These are phyloP conservation scores for Myrmophylax atrothorax DNA, from an alignment of 2,113 vertebrate species.

Conservation along the genomic window DNA sequence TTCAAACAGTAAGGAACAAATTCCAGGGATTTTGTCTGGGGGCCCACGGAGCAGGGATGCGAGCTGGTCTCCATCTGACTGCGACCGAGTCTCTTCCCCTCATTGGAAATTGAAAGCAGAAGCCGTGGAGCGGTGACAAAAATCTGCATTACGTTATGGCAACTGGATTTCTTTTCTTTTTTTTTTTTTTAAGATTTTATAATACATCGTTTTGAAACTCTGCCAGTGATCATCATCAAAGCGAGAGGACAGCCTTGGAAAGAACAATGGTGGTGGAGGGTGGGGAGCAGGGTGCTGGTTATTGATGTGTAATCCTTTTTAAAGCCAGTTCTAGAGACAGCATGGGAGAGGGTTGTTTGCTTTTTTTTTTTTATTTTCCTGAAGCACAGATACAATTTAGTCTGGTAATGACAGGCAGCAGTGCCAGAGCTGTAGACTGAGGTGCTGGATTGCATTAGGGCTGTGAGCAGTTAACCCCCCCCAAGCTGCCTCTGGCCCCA, in stretches of 20 bases:
- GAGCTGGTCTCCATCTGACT: constrained; percentile 73
- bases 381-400: constrained; percentile 51
- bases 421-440: background rate
- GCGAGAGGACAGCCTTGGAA: constrained; percentile 65
- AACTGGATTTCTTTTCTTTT: constrained; percentile 56
- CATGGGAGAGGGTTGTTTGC: background rate
- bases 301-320: constrained; percentile 64
- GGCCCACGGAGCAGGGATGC: constrained; percentile 22
- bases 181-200: constrained; percentile 75
- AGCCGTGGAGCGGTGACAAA: constrained; percentile 85
- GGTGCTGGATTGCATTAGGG: background rate
- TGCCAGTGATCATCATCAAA: constrained; percentile 88
- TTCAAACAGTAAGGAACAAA: constrained; percentile 67
- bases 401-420: constrained; percentile 23
- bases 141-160: constrained; percentile 90
- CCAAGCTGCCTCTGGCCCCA: background rate
- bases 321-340: constrained; percentile 48
- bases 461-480: background rate
- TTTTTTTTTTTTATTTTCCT: background rate
- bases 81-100: constrained; percentile 73
- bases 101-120: constrained; percentile 87
- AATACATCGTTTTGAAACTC: constrained; percentile 82
- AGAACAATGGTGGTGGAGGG: constrained; percentile 64
- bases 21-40: constrained; percentile 70
- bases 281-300: constrained; percentile 51